Evolutionary conservation across 2,113 vertebrate genomes (phyloP).

Genomic region (Orthonyx spaldingii): DNA sequence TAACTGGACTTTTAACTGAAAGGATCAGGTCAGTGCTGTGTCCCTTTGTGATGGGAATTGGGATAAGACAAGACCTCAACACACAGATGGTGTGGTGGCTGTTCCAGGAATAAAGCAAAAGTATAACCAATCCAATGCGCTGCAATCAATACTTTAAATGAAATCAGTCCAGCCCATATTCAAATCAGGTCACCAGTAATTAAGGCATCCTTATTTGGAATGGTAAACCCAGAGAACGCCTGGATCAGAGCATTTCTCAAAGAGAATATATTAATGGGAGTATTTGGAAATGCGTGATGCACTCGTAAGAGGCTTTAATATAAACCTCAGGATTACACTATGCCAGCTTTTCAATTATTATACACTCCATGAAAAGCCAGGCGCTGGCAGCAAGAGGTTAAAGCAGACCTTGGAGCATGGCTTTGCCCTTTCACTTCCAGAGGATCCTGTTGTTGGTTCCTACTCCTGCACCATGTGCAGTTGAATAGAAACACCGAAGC

Average conservation of each 20-base stretch:
- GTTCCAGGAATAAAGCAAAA: background rate
- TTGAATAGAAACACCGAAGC: background rate
- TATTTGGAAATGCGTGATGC: background rate
- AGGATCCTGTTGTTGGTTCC: background rate
- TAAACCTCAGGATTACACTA: constrained; percentile 45
- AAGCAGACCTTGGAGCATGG: background rate
- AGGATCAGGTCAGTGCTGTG: fast-evolving
- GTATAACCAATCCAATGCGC: background rate
- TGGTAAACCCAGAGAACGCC: background rate
- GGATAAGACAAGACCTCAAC: background rate
- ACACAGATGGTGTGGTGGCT: background rate
- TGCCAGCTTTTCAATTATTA: background rate
- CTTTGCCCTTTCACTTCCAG: background rate
- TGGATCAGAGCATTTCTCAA: background rate
- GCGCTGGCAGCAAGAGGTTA: background rate
- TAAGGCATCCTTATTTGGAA: background rate
- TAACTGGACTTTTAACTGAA: background rate
- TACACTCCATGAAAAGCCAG: background rate
- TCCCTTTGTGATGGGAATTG: background rate
- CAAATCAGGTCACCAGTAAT: constrained; percentile 43
- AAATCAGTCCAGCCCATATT: background rate
- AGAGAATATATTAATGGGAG: background rate
- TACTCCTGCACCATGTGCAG: background rate
- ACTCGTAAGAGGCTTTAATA: constrained; percentile 33
- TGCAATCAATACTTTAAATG: constrained; percentile 7